Evolutionary conservation across 2,113 vertebrate genomes (phyloP).

Genomic region (Bufo bufo): DNA sequence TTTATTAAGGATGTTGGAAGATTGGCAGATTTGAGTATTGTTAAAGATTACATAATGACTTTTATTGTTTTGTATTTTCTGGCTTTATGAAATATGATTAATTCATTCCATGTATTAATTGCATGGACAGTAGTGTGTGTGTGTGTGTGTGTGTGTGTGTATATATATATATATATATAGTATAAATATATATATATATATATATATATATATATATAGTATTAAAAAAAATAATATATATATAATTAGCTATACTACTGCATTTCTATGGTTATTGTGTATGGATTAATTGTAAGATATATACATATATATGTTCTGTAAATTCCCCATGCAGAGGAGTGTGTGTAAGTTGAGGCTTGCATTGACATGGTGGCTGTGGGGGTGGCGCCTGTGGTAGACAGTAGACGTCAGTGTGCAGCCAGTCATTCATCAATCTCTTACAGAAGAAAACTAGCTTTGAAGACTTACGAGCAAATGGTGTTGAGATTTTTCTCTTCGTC

Average conservation of each 20-base stretch:
- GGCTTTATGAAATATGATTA: no score
- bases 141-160: no score
- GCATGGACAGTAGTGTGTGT: no score
- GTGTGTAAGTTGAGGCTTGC: background rate
- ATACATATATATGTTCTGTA: background rate
- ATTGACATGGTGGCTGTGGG: background rate
- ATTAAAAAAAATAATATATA: background rate
- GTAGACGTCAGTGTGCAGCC: background rate
- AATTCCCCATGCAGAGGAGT: no score
- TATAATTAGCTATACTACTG: background rate
- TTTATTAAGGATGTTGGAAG: no score
- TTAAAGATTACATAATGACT: no score
- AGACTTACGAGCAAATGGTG: conserved; percentile 90
- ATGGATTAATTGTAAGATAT: background rate
- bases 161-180: background rate
- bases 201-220: background rate
- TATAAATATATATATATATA: background rate
- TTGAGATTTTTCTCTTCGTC: conserved; percentile 90
- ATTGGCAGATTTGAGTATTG: no score
- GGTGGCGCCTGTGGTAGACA: background rate
- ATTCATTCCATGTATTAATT: no score
- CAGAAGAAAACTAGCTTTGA: conserved; percentile 34
- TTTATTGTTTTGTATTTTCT: no score
- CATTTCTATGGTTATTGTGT: no score
- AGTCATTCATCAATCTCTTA: conserved; percentile 22